Conservation (phyloP, 1,140 invertebrate species). For the Drosophila chauvacae region DNA sequence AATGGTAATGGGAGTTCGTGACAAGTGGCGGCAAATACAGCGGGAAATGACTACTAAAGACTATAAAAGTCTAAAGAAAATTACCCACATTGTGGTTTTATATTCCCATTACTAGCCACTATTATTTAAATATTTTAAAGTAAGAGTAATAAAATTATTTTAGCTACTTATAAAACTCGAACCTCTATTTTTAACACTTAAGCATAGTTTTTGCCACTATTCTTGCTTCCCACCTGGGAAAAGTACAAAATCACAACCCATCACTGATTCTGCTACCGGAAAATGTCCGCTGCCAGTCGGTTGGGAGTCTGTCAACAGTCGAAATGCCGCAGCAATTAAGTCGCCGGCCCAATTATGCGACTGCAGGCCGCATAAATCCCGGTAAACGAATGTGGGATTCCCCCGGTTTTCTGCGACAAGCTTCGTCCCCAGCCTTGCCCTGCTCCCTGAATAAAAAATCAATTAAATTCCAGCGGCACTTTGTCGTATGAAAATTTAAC, state of each 20-base stretch:
- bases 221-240: not conserved
- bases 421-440: slow-evolving; percentile 1
- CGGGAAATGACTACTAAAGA: not conserved
- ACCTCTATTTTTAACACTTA: not conserved
- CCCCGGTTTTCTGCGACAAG: slow-evolving; percentile 30
- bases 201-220: not conserved
- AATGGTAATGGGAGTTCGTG: slow-evolving; percentile 23
- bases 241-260: not conserved
- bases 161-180: not conserved
- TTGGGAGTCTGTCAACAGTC: slow-evolving; percentile 29
- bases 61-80: not conserved
- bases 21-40: slow-evolving; percentile 20
- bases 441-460: slow-evolving; percentile 46
- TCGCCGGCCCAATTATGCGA: slow-evolving; percentile 54
- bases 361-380: slow-evolving; percentile 52
- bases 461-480: slow-evolving; percentile 56
- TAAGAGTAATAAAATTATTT: not conserved
- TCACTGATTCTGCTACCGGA: slow-evolving; percentile 7
- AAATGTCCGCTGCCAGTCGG: slow-evolving; percentile 7
- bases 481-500: slow-evolving; percentile 61
- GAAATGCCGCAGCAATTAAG: slow-evolving; percentile 53
- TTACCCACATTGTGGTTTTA: too few relatives aligned
- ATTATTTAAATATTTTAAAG: too few relatives aligned
- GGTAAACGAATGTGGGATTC: slow-evolving; percentile 29
- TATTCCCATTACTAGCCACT: too few relatives aligned